phyloP scores from a whole-genome alignment of 2,113 vertebrate species.

The Ursus arctos region DNA sequence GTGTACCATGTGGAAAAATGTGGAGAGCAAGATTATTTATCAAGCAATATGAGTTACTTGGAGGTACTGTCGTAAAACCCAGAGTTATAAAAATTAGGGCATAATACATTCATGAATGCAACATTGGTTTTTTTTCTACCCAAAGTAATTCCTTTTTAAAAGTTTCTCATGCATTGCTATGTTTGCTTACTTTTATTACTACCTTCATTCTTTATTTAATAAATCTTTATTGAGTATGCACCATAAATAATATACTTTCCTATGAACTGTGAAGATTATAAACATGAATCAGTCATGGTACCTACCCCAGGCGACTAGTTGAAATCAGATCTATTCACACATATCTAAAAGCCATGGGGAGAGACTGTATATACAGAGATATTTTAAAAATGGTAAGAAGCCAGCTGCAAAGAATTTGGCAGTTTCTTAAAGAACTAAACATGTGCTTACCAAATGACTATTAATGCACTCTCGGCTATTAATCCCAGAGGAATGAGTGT shows the following conservation, averaged over 20 bases:
- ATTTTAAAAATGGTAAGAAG: neutral
- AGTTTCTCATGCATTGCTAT: neutral
- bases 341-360: neutral
- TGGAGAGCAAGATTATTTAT: neutral
- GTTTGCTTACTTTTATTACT: neutral
- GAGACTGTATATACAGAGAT: neutral
- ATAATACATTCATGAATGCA: neutral
- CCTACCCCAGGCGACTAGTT: neutral
- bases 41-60: neutral
- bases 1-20: neutral
- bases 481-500: neutral
- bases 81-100: neutral
- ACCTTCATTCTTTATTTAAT: neutral
- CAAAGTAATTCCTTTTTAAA: neutral
- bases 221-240: neutral
- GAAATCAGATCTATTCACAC: neutral
- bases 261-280: neutral
- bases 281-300: neutral
- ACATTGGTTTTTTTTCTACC: neutral
- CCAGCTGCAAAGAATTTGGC: neutral
- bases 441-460: neutral
- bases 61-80: neutral
- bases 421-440: neutral
- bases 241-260: neutral
- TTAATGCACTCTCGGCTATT: neutral